These are phyloP conservation scores for Okapia johnstoni DNA, from an alignment of 2,113 vertebrate species.

Conservation along the genomic window DNA sequence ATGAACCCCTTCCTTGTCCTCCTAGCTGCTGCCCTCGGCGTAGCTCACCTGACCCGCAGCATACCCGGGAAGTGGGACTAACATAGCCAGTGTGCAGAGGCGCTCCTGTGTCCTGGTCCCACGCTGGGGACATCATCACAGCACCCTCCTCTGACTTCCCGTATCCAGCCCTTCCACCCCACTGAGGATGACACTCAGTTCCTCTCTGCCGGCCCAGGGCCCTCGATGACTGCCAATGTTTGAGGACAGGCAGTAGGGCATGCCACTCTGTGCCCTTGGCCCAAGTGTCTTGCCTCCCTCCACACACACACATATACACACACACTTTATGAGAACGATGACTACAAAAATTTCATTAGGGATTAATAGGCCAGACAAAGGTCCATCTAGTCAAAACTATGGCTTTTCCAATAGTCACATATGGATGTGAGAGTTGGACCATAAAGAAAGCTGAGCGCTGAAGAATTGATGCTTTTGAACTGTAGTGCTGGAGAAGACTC, in stretches of 20 bases:
- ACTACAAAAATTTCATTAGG: not conserved
- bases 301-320: not conserved
- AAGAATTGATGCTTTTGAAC: not conserved
- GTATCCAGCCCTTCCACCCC: no score
- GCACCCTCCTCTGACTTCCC: rapidly evolving
- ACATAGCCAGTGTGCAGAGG: not conserved
- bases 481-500: not conserved
- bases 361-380: not conserved
- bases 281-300: rapidly evolving
- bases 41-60: no score
- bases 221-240: not conserved
- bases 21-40: rapidly evolving
- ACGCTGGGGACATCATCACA: rapidly evolving
- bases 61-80: rapidly evolving
- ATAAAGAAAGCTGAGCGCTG: not conserved
- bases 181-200: not conserved
- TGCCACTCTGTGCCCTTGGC: no score
- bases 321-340: not conserved
- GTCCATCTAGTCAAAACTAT: not conserved
- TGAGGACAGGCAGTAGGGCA: not conserved
- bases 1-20: not conserved
- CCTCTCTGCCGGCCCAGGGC: no score
- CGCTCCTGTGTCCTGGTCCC: rapidly evolving
- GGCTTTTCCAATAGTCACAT: not conserved
- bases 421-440: not conserved